These are phyloP conservation scores for Aphrophora alni DNA, from an alignment of 2,888 invertebrate species.

Conservation along the genomic window DNA sequence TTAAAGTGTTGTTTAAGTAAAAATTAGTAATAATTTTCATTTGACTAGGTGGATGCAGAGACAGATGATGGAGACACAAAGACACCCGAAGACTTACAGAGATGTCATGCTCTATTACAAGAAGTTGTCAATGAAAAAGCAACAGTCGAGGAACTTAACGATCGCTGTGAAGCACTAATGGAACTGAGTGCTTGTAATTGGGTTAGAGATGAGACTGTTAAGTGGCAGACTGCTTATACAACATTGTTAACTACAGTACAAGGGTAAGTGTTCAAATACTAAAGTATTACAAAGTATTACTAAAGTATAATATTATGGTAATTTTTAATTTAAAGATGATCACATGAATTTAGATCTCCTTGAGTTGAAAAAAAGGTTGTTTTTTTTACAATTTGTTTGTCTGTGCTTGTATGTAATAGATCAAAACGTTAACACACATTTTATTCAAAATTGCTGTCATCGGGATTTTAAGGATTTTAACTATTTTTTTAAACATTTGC, in stretches of 20 bases:
- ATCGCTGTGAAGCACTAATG: slow-evolving; percentile 85
- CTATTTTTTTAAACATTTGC: too few relatives aligned
- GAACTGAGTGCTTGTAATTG: slow-evolving; percentile 84
- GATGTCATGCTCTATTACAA: slow-evolving; percentile 73
- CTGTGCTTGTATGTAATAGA: too few relatives aligned
- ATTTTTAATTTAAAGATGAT: neutral
- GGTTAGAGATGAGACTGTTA: slow-evolving; percentile 86
- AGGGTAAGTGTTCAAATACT: slow-evolving; percentile 56
- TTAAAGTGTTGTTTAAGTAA: neutral
- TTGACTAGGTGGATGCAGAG: slow-evolving; percentile 41
- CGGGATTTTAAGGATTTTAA: too few relatives aligned
- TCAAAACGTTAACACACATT: too few relatives aligned
- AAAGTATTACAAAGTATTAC: too few relatives aligned
- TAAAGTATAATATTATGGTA: too few relatives aligned
- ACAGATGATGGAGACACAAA: slow-evolving; percentile 64
- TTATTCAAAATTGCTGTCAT: too few relatives aligned
- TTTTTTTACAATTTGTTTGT: too few relatives aligned
- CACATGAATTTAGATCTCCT: too few relatives aligned
- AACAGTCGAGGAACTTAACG: slow-evolving; percentile 82
- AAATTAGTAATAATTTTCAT: neutral
- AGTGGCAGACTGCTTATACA: slow-evolving; percentile 82
- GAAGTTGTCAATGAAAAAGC: slow-evolving; percentile 80
- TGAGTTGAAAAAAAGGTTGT: neutral
- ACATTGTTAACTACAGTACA: slow-evolving; percentile 79
- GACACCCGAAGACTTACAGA: slow-evolving; percentile 77